phyloP scores from a whole-genome alignment of 2,113 vertebrate genomes.

The Ciconia stormi region DNA sequence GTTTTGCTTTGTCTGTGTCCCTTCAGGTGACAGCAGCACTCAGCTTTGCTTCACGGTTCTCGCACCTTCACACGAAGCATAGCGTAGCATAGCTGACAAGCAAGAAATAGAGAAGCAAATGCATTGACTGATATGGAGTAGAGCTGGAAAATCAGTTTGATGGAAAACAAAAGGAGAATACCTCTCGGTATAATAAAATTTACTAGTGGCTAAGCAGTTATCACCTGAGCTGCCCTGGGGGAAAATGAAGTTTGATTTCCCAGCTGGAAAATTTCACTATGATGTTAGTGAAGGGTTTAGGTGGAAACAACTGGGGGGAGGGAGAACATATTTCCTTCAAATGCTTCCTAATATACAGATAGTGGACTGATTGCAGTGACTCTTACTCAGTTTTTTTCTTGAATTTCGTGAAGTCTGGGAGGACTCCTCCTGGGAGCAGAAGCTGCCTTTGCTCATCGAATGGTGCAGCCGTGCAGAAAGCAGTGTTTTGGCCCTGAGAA shows the following conservation, averaged over 20 bases:
- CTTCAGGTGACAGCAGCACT: neutral
- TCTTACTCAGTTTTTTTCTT: neutral
- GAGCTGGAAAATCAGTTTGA: slow-evolving; percentile 8
- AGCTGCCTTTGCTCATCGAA: neutral
- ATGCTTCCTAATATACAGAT: neutral
- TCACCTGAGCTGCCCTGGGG: neutral
- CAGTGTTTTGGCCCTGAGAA: neutral
- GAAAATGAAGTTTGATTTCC: neutral
- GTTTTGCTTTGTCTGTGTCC: neutral
- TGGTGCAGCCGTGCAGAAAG: neutral
- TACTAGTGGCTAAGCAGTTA: neutral
- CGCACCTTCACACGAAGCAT: neutral
- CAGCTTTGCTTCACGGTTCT: neutral
- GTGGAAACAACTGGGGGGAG: neutral
- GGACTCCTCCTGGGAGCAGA: neutral
- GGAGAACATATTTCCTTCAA: neutral
- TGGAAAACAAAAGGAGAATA: slow-evolving; percentile 13
- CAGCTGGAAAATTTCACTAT: neutral
- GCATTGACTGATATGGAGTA: neutral
- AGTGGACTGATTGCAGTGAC: neutral
- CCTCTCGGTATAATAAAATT: neutral
- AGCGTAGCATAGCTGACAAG: neutral
- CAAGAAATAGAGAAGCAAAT: neutral
- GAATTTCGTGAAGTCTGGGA: neutral
- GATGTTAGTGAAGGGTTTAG: neutral